Base-by-base conservation (phyloP, 2,113 vertebrate genomes). In the Tyrannus savana region DNA sequence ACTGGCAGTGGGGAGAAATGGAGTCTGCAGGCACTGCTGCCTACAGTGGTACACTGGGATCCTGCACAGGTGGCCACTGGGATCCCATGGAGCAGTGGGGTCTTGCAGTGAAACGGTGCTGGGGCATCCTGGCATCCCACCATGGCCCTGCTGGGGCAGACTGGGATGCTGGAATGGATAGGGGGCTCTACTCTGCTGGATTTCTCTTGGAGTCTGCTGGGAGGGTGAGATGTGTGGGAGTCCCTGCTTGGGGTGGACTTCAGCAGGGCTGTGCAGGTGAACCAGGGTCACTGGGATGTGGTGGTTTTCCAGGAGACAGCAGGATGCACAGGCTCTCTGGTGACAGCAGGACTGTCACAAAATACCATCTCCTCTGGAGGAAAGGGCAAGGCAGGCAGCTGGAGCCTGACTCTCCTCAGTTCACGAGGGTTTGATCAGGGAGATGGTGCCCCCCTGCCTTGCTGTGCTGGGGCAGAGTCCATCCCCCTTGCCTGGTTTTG, bases 1-100 rank as follows among this genome's bases (percentile, higher is more conserved):
- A 58, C 10, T 3, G 33, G 66, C 37, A 25, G 76, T 50, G 37
- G 31, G 46, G 41, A 5, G 55, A 25, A 37, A 15, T 27, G 37
- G 35, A n/a, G 24, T 37, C 41, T 62, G 37, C 89, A 84, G 91
- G 39, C 37, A 33, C 35, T 39, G 46, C 14, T 69, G 42, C 8
- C 6, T 19, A 6, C 0, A 5, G 44, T 25, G 53, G 16, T 23
- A 2, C 0, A 27, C 35, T 31, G 63, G 22, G 12, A 14, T 30
- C 41, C 44, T 87, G 44, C 56, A 3, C n/a, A 16, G 27, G 14
- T 7, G 22, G 55, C 55, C 47, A 69, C 46, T 37, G 33, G 25
- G 27, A 33, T 22, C 28, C 44, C 24, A 24, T 10, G 2, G 84
- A 50, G 22, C 50, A 50, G 22, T 0, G 4, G 53, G 30, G n/a